Evolutionary conservation across 2,888 invertebrate species (phyloP).

Genomic region (Polymixis lichenea): DNA sequence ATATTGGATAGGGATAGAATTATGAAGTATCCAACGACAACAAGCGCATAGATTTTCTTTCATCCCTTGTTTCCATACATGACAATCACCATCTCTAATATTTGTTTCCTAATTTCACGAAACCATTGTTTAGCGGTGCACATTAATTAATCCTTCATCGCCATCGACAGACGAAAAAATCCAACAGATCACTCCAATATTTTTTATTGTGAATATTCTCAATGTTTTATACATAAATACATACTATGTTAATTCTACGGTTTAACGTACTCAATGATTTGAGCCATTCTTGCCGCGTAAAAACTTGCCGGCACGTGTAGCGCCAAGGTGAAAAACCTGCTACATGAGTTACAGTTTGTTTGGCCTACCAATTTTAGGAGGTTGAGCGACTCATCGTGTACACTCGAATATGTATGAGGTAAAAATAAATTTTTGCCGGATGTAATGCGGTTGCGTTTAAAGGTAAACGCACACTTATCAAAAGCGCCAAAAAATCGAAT

Average conservation of each 20-base stretch:
- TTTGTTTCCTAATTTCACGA: background rate
- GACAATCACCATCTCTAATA: no score
- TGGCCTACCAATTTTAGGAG: slow-evolving; percentile 5
- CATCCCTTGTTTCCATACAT: no score
- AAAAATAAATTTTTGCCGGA: background rate
- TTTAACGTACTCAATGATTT: slow-evolving; percentile 2
- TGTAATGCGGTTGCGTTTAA: background rate
- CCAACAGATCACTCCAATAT: background rate
- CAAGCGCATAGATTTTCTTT: no score
- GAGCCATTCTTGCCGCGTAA: slow-evolving; percentile 2
- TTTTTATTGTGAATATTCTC: background rate
- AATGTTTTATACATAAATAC: background rate
- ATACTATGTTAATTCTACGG: background rate
- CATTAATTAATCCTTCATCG: background rate
- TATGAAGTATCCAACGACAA: no score
- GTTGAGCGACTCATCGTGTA: background rate
- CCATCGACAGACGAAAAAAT: background rate
- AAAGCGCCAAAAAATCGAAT: no score
- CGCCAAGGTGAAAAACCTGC: slow-evolving; percentile 27
- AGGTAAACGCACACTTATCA: no score
- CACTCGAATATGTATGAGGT: background rate
- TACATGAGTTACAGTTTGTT: slow-evolving; percentile 25
- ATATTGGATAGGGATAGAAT: no score
- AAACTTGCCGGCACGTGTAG: slow-evolving; percentile 28
- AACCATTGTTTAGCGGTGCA: no score